These are phyloP conservation scores for Listrodromus nycthemerus DNA, from an alignment of 2,888 invertebrate genomes.

Conservation along the genomic window DNA sequence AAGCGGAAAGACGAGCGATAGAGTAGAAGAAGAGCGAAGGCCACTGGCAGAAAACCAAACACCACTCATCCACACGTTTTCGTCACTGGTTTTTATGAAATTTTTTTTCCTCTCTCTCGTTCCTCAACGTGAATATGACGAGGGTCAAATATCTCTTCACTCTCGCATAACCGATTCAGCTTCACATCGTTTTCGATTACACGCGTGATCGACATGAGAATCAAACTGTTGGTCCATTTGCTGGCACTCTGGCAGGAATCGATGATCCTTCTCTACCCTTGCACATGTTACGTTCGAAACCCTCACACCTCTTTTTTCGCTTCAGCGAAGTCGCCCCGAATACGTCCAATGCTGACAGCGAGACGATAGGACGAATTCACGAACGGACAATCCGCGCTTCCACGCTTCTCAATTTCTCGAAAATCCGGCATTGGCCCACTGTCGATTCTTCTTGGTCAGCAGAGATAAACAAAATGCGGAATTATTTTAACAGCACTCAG, in stretches of 20 bases:
- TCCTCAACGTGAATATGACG: conserved; percentile 6
- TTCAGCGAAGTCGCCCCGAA: conserved; percentile 17
- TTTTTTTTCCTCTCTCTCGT: conserved; percentile 13
- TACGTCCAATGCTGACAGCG: conserved; percentile 14
- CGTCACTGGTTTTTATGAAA: not conserved
- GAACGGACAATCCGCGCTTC: no score
- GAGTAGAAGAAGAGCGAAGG: not conserved
- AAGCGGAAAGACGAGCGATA: not conserved
- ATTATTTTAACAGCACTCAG: not conserved
- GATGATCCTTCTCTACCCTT: not conserved
- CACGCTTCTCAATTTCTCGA: no score
- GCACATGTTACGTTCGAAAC: not conserved
- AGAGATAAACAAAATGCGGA: not conserved
- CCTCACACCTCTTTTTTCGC: conserved; percentile 13
- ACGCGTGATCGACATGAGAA: conserved; percentile 19
- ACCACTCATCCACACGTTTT: conserved; percentile 4
- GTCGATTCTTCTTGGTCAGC: not conserved
- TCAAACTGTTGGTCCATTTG: conserved; percentile 22
- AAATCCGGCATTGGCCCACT: not conserved
- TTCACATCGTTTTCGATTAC: conserved; percentile 36
- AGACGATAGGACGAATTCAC: not conserved
- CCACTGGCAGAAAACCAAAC: conserved; percentile 20
- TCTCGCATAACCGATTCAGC: conserved; percentile 2
- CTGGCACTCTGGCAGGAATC: conserved; percentile 4
- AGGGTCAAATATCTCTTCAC: conserved; percentile 20